Conservation (phyloP, 92 coral and sea anemone species). For the Chrysogorgia sp. region DNA sequence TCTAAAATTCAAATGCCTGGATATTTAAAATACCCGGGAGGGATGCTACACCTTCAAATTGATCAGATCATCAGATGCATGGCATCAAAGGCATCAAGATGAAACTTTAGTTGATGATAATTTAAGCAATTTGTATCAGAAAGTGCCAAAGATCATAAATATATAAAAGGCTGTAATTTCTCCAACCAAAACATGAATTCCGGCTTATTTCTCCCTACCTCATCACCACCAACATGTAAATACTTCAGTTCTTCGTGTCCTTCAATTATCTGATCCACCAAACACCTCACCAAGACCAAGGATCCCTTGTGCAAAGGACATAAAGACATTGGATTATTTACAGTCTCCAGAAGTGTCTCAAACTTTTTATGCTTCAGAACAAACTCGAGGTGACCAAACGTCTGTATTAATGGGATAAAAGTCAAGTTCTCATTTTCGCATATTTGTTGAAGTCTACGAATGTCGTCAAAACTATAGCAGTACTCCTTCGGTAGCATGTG, state of each 20-base stretch:
- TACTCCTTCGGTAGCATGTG: constrained; percentile 60
- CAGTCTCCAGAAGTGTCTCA: constrained; percentile 68
- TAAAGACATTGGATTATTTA: constrained; percentile 63
- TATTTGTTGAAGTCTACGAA: constrained; percentile 60
- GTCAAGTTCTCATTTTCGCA: constrained; percentile 60
- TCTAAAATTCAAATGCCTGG: too few relatives aligned
- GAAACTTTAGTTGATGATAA: too few relatives aligned
- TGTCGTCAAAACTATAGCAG: constrained; percentile 71
- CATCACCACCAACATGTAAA: constrained; percentile 92
- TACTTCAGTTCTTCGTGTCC: constrained; percentile 71
- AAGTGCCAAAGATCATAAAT: too few relatives aligned
- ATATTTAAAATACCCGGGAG: too few relatives aligned
- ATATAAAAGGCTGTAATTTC: too few relatives aligned
- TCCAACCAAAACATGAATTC: background rate
- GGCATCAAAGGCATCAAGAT: too few relatives aligned
- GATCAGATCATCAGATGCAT: too few relatives aligned
- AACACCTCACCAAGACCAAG: constrained; percentile 58
- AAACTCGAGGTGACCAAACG: constrained; percentile 92
- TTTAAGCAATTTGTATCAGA: too few relatives aligned
- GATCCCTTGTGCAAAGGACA: constrained; percentile 81
- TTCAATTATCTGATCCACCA: constrained; percentile 72
- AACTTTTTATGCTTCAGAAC: constrained; percentile 74
- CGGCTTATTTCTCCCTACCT: constrained; percentile 51
- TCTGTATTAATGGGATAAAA: constrained; percentile 80
- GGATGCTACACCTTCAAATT: too few relatives aligned